A percentile compares a stretch with the other conserved stretches of the same genome.
Evolutionary conservation across 2,888 invertebrate genomes (phyloP).

Genomic region (Ophioninae sp.): DNA sequence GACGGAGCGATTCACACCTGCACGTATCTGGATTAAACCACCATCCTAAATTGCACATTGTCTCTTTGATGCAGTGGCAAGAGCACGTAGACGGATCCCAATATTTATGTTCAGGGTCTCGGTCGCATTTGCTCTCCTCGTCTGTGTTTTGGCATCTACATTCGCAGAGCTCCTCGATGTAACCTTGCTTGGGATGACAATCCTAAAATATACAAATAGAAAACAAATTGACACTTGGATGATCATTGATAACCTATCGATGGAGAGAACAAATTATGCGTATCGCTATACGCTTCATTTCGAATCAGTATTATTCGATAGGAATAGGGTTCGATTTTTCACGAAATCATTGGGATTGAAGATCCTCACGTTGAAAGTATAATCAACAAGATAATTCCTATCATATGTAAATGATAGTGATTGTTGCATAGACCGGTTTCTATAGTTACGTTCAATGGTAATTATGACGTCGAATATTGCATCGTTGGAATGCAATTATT

Average conservation of each 20-base stretch:
- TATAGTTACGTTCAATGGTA: no score
- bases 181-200: constrained; percentile 84
- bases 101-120: constrained; percentile 82
- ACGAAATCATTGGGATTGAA: no score
- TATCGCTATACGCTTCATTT: not conserved
- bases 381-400: no score
- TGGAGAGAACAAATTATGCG: not conserved
- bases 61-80: constrained; percentile 83
- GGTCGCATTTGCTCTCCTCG: constrained; percentile 84
- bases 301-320: no score
- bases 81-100: constrained; percentile 85
- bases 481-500: no score
- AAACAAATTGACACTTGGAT: constrained; percentile 28
- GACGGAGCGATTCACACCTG: constrained; percentile 79
- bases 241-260: not conserved
- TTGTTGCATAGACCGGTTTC: no score
- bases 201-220: constrained; percentile 79
- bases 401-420: no score
- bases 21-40: constrained; percentile 84
- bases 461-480: no score
- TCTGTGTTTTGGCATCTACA: constrained; percentile 85
- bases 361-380: no score
- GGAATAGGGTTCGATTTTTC: no score
- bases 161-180: constrained; percentile 83
- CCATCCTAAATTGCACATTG: constrained; percentile 85